phyloP scores from a whole-genome alignment of 2,888 invertebrate genomes.

The Timandra comae region DNA sequence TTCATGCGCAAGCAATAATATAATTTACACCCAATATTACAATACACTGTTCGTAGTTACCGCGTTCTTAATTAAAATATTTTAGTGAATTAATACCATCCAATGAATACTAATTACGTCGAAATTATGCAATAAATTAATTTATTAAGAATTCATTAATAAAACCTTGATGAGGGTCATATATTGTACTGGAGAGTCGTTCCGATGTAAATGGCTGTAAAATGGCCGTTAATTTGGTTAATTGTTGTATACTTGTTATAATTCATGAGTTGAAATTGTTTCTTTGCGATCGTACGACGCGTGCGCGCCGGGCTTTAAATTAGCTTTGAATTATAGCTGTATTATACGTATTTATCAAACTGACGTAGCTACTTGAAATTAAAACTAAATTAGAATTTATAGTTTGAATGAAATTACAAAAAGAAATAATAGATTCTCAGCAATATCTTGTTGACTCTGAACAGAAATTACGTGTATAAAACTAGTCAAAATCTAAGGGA shows the following conservation, averaged over 20 bases:
- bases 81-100: conserved; percentile 25
- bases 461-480: no score
- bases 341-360: no score
- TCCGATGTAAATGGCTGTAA: conserved; percentile 40
- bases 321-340: conserved; percentile 16
- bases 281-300: conserved; percentile 15
- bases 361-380: no score
- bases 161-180: conserved; percentile 38
- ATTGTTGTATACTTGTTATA: conserved; percentile 60
- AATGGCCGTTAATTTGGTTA: conserved; percentile 52
- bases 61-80: conserved; percentile 19
- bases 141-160: conserved; percentile 66
- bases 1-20: neutral
- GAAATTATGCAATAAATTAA: conserved; percentile 68
- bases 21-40: conserved; percentile 14
- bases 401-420: no score
- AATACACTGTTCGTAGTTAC: conserved; percentile 9
- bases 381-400: no score
- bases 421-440: no score
- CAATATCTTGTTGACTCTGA: no score
- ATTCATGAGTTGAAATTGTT: conserved; percentile 49
- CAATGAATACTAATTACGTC: conserved; percentile 57
- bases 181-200: conserved; percentile 31
- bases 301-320: conserved; percentile 26
- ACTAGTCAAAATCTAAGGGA: no score